Evolutionary conservation across 2,797 vertebrate genomes (phyloP), one percentile per base, ranked within the genome.

Genomic region (Rhabdophis nuchalis): DNA sequence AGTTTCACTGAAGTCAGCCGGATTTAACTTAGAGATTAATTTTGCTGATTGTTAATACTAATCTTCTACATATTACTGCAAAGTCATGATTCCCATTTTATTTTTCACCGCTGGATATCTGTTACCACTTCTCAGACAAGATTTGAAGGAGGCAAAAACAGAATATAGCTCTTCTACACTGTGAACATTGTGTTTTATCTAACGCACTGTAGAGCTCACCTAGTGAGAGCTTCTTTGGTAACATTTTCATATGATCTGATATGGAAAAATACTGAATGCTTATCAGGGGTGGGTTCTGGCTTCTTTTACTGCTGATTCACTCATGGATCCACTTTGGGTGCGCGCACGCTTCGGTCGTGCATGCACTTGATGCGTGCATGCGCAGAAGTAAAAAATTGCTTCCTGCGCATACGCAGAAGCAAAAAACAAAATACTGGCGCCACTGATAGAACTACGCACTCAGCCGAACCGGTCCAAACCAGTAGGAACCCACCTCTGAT

Each of bases 11-110:
- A 92, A 90, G 90, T 92, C 91, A 92, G 53, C 52, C 36, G 85
- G 94, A 93, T 95, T 95, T 96, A 96, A 96, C 93, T 91, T 23
- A 91, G 61, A 82, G 60, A 93, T 94, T 95, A 52, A 95, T 94
- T 94, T 1, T 29, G 72, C 50, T 88, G 87, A 18, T 41, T 1
- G 57, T n/a, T 29, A 77, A 23, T 60, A 9, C 27, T 93, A 54
- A 14, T 87, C 53, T 86, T 46, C 82, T 95, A 93, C 36, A 92
- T n/a, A 20, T 88, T 95, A 9, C 77, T 93, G 64, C 77, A 89
- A 36, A 32, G 56, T 10, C 88, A 13, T 36, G 9, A n/a, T 64
- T 68, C 36, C 56, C 4, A 27, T 23, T 7, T 56, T 87, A 50
- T 11, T 5, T 77, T 77, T 92, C 41, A 27, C 5, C 54, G 4